These are phyloP conservation scores for Champsocephalus esox DNA, from an alignment of 2,797 vertebrate genomes.

Conservation along the genomic window DNA sequence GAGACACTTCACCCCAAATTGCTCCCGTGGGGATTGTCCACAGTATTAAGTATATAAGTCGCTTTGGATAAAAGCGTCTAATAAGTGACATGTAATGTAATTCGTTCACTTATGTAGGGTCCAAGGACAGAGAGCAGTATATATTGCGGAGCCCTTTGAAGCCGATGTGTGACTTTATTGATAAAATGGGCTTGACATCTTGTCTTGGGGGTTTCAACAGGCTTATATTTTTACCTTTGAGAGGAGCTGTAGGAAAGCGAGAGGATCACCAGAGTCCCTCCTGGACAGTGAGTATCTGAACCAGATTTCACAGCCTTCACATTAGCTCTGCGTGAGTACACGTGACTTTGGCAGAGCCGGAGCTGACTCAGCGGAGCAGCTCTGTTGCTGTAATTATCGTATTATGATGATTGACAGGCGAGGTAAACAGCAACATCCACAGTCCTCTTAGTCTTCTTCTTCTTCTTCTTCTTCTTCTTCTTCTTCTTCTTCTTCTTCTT, in stretches of 20 bases:
- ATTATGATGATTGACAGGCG: constrained; percentile 52
- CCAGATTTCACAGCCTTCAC: constrained; percentile 14
- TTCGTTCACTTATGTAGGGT: no score
- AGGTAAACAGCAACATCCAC: constrained; percentile 23
- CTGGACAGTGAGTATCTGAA: not conserved
- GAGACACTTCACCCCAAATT: no score
- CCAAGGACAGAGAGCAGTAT: no score
- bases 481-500: no score
- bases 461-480: no score
- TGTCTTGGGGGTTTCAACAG: not conserved
- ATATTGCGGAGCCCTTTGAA: not conserved
- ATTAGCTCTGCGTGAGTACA: not conserved
- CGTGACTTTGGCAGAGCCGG: constrained; percentile 9
- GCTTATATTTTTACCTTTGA: not conserved
- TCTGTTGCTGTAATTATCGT: constrained; percentile 34
- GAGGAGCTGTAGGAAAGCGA: not conserved
- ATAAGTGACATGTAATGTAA: no score
- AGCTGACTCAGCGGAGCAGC: constrained; percentile 31
- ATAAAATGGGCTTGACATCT: not conserved
- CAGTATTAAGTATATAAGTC: no score
- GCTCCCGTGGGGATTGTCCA: no score
- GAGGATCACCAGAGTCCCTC: not conserved
- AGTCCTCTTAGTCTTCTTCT: no score
- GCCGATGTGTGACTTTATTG: no score
- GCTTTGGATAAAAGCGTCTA: no score